Evolutionary conservation across 2,888 invertebrate genomes (phyloP).

Genomic region (Oligia strigilis): DNA sequence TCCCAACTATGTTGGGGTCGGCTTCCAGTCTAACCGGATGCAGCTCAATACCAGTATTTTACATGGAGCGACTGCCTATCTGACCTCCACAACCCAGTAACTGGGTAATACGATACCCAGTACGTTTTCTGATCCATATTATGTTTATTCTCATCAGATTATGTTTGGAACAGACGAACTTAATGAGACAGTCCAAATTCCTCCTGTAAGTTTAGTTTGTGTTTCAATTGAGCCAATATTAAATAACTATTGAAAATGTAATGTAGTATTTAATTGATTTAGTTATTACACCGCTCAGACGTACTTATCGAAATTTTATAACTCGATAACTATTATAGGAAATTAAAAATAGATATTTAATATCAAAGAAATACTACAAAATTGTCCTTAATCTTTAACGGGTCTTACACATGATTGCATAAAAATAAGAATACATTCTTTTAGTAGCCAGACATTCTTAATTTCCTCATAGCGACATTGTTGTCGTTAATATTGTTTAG

Average conservation of each 20-base stretch:
- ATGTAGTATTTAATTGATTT: background rate
- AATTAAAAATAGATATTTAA: background rate
- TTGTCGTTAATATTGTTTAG: slow-evolving; percentile 17
- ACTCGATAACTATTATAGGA: background rate
- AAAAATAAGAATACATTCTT: slow-evolving; percentile 12
- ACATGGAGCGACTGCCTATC: too few relatives aligned
- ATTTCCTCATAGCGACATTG: slow-evolving; percentile 30
- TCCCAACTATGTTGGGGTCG: too few relatives aligned
- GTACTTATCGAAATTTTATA: background rate
- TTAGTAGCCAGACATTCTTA: slow-evolving; percentile 22
- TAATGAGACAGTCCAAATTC: background rate
- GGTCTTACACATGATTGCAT: slow-evolving; percentile 17
- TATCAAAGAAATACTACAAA: background rate
- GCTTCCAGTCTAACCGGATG: too few relatives aligned
- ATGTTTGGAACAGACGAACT: background rate
- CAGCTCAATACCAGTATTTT: too few relatives aligned
- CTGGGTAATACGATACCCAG: too few relatives aligned
- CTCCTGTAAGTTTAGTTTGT: too few relatives aligned
- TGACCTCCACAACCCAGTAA: too few relatives aligned
- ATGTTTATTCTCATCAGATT: background rate
- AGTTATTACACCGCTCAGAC: background rate
- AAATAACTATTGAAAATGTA: background rate
- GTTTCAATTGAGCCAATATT: background rate
- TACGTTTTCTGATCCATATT: background rate
- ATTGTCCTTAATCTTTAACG: background rate